A percentile compares a stretch with the other conserved stretches of the same genome.
Conservation (phyloP, 35 echinoderm and acorn worm genomes). For the Chiridota heheva region DNA sequence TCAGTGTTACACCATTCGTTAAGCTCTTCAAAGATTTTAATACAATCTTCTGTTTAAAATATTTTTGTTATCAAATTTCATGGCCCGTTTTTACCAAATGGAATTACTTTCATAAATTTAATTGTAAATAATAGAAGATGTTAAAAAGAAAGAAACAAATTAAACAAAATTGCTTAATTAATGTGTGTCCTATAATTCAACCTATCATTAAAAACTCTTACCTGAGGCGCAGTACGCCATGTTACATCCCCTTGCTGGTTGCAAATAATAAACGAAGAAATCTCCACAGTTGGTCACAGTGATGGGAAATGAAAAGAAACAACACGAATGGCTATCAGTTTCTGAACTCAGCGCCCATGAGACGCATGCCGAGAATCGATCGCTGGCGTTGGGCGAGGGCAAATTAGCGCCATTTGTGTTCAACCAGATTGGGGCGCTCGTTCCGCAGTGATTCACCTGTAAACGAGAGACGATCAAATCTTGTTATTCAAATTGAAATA, state of each 20-base stretch:
- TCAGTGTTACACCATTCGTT: too few species aligned
- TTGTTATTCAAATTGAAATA: neutral
- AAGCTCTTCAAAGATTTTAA: too few species aligned
- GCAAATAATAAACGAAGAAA: conserved; percentile 88
- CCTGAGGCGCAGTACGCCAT: conserved; percentile 92
- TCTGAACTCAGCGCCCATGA: conserved; percentile 47
- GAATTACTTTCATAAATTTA: too few species aligned
- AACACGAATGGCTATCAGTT: conserved; percentile 44
- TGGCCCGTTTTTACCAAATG: too few species aligned
- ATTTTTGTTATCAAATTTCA: too few species aligned
- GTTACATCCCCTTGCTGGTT: conserved; percentile 70
- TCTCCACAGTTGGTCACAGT: conserved; percentile 91
- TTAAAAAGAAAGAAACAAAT: too few species aligned
- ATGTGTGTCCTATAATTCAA: too few species aligned
- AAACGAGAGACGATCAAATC: neutral
- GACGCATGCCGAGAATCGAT: conserved; percentile 55
- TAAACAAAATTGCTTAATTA: too few species aligned
- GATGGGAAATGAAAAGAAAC: conserved; percentile 74
- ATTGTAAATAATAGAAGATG: neutral
- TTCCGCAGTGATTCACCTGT: conserved; percentile 85
- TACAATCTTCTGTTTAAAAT: too few species aligned
- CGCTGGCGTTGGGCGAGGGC: conserved; percentile 69
- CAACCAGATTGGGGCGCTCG: conserved; percentile 87
- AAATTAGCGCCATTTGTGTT: conserved; percentile 63
- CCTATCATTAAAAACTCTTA: too few species aligned